Evolutionary conservation across 2,888 invertebrate species (phyloP), one percentile per base, ranked within the genome.

Genomic region (Ceratothoa steindachneri): DNA sequence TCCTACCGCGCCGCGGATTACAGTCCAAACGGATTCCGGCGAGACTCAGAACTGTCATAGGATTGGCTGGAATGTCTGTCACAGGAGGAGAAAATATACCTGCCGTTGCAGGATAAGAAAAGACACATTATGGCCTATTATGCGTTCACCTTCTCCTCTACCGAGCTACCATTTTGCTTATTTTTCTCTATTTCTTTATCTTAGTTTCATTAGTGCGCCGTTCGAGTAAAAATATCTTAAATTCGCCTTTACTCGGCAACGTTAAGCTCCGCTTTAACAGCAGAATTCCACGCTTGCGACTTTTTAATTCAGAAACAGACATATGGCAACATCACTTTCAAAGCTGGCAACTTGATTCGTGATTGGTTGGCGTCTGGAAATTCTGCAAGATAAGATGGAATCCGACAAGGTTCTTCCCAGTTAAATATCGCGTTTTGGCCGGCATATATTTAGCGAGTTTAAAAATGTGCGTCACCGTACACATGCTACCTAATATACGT

Each of bases 291-390:
- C 41, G 15, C 41, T 5, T n/a, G n/a, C n/a, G n/a, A n/a, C n/a
- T n/a, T n/a, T n/a, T 41, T 22, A 60, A 60, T 60, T 24, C 12
- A 24, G 24, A 60, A 60, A 60, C 60, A n/a, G 24, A 60, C 24
- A 60, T 60, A 60, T 60, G 60, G 60, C 60, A 60, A 60, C 60
- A 60, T 60, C 27, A 24, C 12, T 60, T 60, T 4, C 60, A n/a
- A 60, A 60, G 60, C 60, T 60, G 60, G 60, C 60, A 60, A 60
- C 60, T 60, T 60, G 60, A 60, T 24, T 60, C 71, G 74, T 74
- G 74, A 74, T 74, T 74, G 74, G 74, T 74, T 71, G 74, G 67
- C 71, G 73, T 30, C 73, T 74, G 73, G 73, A 74, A 74, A 70
- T 74, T 67, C 74, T 74, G 71, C 30, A 60, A 74, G 74, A 71